These are phyloP conservation scores for Pangasianodon gigas DNA, from an alignment of 2,113 vertebrate species.

Conservation along the genomic window DNA sequence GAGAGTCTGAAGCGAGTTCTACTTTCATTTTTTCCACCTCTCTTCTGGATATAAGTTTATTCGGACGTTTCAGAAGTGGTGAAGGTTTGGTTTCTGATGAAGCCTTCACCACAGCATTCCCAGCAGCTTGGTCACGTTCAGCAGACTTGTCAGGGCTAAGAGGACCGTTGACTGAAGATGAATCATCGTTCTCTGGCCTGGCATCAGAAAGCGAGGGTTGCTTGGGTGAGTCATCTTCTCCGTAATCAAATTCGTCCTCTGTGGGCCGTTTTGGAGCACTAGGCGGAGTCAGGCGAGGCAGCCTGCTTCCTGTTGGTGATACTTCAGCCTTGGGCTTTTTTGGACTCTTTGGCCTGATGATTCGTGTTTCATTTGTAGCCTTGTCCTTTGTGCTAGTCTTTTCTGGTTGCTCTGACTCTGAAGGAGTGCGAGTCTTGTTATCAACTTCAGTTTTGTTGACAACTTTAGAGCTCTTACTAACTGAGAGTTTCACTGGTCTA, in stretches of 20 bases:
- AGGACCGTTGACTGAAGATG: constrained; percentile 52
- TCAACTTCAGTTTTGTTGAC: constrained; percentile 47
- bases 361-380: constrained; percentile 29
- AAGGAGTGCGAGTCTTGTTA: constrained; percentile 35
- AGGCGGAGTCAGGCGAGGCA: constrained; percentile 22
- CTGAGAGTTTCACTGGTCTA: constrained; percentile 46
- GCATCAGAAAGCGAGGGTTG: constrained; percentile 49
- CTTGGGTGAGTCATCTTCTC: constrained; percentile 55
- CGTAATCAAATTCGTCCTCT: constrained; percentile 52
- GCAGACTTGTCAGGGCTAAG: constrained; percentile 40
- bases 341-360: constrained; percentile 42
- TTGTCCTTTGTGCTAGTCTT: constrained; percentile 31
- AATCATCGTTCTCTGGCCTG: constrained; percentile 54
- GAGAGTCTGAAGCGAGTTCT: constrained; percentile 8
- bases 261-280: constrained; percentile 49
- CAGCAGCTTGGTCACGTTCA: constrained; percentile 43
- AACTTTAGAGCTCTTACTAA: constrained; percentile 43
- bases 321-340: constrained; percentile 62
- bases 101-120: constrained; percentile 35
- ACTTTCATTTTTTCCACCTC: constrained; percentile 32
- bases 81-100: constrained; percentile 49
- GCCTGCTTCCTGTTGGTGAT: constrained; percentile 61
- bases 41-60: constrained; percentile 55
- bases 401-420: constrained; percentile 53
- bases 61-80: constrained; percentile 53